Evolutionary conservation across 2,797 vertebrate genomes (phyloP).

Genomic region (Todus mexicanus): DNA sequence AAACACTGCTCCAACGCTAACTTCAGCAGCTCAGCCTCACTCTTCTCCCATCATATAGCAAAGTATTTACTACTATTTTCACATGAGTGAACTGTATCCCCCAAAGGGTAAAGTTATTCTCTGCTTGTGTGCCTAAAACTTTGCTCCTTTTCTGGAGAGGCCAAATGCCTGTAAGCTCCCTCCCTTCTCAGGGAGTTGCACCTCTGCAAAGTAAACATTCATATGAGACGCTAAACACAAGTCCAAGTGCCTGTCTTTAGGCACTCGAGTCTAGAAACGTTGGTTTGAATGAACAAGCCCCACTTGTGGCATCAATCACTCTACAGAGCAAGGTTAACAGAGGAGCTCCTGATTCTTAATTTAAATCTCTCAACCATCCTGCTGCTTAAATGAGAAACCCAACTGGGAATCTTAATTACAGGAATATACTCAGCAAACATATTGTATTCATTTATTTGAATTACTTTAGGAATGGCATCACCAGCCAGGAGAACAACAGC

Average conservation of each 20-base stretch:
- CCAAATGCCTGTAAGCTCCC: background rate
- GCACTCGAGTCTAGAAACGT: background rate
- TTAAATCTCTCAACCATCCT: conserved; percentile 8
- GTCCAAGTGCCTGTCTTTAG: background rate
- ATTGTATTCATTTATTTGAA: conserved; percentile 20
- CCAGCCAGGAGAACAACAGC: background rate
- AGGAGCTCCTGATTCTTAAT: background rate
- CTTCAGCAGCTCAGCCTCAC: background rate
- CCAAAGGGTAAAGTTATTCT: background rate
- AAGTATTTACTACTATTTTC: background rate
- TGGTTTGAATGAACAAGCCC: background rate
- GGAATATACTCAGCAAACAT: conserved; percentile 24
- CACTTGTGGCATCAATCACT: background rate
- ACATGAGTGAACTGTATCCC: background rate
- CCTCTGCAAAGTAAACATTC: background rate
- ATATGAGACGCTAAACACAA: background rate
- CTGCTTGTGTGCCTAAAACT: background rate
- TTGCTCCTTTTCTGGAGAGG: background rate
- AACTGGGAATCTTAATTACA: conserved; percentile 34
- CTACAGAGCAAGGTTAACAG: background rate
- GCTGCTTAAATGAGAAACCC: conserved; percentile 32
- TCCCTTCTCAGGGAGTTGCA: background rate
- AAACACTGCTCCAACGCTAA: background rate
- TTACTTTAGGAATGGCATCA: conserved; percentile 17
- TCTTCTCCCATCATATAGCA: background rate